Base-by-base conservation (phyloP, 2,113 vertebrate genomes). In the Rhizomys pruinosus region DNA sequence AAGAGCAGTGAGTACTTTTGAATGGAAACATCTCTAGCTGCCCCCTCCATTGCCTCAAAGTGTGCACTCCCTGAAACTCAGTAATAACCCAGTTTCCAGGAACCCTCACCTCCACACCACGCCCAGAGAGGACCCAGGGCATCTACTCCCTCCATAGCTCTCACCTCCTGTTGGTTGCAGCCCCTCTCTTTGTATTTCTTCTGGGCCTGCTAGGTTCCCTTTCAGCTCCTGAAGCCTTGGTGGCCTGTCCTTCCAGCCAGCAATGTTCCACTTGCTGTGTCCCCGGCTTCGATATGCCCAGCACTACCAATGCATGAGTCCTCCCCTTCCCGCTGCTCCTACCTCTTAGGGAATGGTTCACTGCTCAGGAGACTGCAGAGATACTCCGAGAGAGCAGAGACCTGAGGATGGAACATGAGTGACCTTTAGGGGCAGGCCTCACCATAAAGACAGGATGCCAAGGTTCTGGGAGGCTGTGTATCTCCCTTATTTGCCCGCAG, bases 21-120 rank as follows among this genome's bases (percentile, higher is more conserved):
- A 81, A 94, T 59, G 85, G 80, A 88, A 81, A 90, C 88, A 59
- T n/a, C 23, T 25, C 74, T 25, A 72, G 94, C 90, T 87, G 89
- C 84, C 95, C 59, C 79, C 92, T 82, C 92, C 78, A 64, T 74
- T 39, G 77, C 59, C 78, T 57, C 0, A 0, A 63, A 63, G 13
- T 2, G 37, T 25, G 3, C 3, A 1, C 27, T 57, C 17, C 7
- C 90, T 63, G 47, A 80, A 63, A 63, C 16, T 12, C 7, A 13
- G 20, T 34, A 69, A 19, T 2, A 34, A n/a, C 52, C 34, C 32
- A 22, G 2, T 42, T 0, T 10, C 84, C 11, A 87, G 85, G 90
- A 52, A 34, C 47, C 32, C 34, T 61, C 52, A 4, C 27, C 37
- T 66, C 22, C 47, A 17, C 23, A 11, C 23, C 0, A 4, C 42